Evolutionary conservation across 2,797 vertebrate genomes (phyloP).

Genomic region (Tangara arthus): DNA sequence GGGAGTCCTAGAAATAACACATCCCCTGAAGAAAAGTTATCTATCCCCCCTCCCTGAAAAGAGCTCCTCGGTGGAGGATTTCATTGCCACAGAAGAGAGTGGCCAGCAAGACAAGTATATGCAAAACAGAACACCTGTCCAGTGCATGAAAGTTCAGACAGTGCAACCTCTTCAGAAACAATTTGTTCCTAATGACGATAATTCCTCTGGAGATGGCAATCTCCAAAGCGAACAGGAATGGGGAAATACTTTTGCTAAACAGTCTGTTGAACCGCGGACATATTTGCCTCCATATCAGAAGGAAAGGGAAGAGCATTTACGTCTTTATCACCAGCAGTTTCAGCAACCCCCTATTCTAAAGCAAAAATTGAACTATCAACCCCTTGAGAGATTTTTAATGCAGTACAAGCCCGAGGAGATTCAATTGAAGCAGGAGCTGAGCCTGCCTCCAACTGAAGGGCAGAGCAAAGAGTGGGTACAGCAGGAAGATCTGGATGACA

Average conservation of each 20-base stretch:
- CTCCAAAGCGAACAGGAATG: background rate
- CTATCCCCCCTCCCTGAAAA: slow-evolving; percentile 2
- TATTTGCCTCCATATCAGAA: slow-evolving; percentile 59
- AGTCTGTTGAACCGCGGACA: slow-evolving; percentile 23
- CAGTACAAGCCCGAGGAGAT: slow-evolving; percentile 52
- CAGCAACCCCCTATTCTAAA: slow-evolving; percentile 79
- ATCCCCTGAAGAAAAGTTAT: slow-evolving; percentile 40
- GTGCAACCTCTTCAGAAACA: slow-evolving; percentile 74
- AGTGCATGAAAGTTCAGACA: slow-evolving; percentile 49
- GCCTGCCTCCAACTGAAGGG: background rate
- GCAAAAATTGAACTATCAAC: slow-evolving; percentile 69
- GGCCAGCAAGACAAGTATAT: background rate
- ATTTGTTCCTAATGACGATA: slow-evolving; percentile 19
- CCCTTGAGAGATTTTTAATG: slow-evolving; percentile 69
- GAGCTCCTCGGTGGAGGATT: background rate
- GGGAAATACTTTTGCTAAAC: background rate
- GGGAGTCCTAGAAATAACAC: slow-evolving; percentile 29
- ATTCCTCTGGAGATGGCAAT: slow-evolving; percentile 3
- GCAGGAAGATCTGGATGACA: slow-evolving; percentile 76
- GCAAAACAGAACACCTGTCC: background rate
- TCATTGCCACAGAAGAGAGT: background rate
- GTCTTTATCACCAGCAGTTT: slow-evolving; percentile 86
- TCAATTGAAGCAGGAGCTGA: slow-evolving; percentile 27
- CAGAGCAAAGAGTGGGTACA: slow-evolving; percentile 56
- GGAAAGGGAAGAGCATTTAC: slow-evolving; percentile 83